Evolutionary conservation across 2,888 invertebrate species (phyloP), one percentile per base, ranked within the genome.

Genomic region (Platerodrilus igneus): DNA sequence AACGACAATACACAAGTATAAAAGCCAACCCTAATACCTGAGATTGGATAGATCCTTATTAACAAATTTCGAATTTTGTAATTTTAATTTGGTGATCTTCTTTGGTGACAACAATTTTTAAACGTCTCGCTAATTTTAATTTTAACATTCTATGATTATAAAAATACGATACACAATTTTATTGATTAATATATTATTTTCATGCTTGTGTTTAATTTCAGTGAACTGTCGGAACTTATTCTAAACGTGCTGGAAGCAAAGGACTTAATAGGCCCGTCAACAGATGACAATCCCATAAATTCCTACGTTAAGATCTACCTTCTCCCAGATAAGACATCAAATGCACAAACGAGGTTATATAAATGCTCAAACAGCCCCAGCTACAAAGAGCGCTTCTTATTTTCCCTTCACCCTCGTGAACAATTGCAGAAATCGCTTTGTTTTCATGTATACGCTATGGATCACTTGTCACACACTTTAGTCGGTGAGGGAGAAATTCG

Each of bases 201-300:
- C 27, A 27, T 21, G 25, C 23, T 18, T 37, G 27, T 41, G 9
- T 40, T 37, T 42, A 27, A 41, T 61, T 60, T 23, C 51, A 70
- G 71, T 51, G 73, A 73, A 49, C 66, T 67, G 35, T 68, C 67
- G 57, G 72, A 66, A 55, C 76, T 83, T 38, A 72, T 79, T 14
- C 81, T 87, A 21, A 84, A 80, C 58, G 79, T 88, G 4, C 72
- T 86, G 48, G 86, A 86, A 66, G 86, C 84, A 5, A 81, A 83
- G 58, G 84, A 86, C 47, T 71, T 88, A 19, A 68, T 78, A 22
- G 76, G 77, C 11, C 73, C 78, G 9, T 74, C 75, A 33, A 76
- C 77, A 33, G 75, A 71, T 53, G 68, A 77, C 48, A 70, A 71
- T 29, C 72, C 76, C 4, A 71, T 83, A 51, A 83, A 87, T 63